Base-by-base conservation (phyloP, 35 echinoderm and acorn worm species). In the Patiria miniata region DNA sequence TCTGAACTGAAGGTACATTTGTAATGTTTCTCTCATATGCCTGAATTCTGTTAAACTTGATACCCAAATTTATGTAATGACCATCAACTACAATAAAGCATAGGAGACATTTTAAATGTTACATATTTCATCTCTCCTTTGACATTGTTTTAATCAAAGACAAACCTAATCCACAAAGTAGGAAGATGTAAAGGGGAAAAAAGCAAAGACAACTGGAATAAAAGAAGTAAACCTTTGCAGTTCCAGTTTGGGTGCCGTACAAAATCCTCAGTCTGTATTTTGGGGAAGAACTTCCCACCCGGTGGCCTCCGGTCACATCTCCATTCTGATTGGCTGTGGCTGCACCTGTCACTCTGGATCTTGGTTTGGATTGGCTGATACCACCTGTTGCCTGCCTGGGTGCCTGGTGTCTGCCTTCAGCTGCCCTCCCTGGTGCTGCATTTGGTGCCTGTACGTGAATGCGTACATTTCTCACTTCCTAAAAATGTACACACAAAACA, bases 211-310 rank as follows among this genome's bases (percentile, higher is more conserved):
- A 65, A 21, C 61, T 73, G 59, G 38, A 18, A 22, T 6, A 37
- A 37, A 39, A 32, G 14, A 14, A 40, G 59, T n/a, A 78, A 69
- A 94, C 92, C 86, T 94, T 80, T 23, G 87, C 81, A 51, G 68
- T 85, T 21, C 92, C 92, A 22, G 92, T 94, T 82, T 94, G 92
- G 9, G 92, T 89, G 19, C 86, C 92, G 85, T 89, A 90, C 22
- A 89, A 94, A 57, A 94, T 89, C 39, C 80, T 87, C 17, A 91
- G 37, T 12, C 51, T 86, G 19, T 19, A 17, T 29, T 0, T 73
- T 34, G 23, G 23, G 26, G 23, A 26, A 30, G 65, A 36, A 73
- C 19, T 73, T 10, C 2, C 3, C 29, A 14, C 65, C 26, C 10
- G 34, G 34, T 34, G 23, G 21, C 16, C 8, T 22, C 34, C 34